Evolutionary conservation across 2,888 invertebrate genomes (phyloP), one percentile per base, ranked within the genome.

Genomic region (Hoplodrina ambigua): DNA sequence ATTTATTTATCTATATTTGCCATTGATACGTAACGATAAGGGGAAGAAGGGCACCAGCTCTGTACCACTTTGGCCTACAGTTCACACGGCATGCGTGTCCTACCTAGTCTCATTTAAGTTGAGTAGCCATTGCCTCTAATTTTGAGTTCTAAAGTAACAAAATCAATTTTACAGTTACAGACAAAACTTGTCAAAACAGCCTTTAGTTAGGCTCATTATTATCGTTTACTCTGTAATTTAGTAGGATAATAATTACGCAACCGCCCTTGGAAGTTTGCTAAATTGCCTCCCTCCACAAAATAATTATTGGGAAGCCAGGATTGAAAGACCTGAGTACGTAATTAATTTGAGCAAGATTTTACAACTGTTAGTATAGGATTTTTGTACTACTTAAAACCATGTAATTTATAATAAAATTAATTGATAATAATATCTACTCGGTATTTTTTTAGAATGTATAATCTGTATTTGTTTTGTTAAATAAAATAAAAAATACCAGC

Each of bases 201-300:
- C 63, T 72, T 25, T 69, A 75, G 50, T 77, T 66, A 72, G 49
- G 46, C 56, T 80, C 68, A 78, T 83, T 70, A 85, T 80, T 58
- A 75, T 57, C 62, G 59, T 72, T 74, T 76, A 69, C 75, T 76
- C 74, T 81, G 69, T 85, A 81, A 85, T 85, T 84, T 77, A 56
- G 72, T 60, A 52, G 68, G 60, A 69, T 77, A 70, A 83, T 84
- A 81, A 84, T 83, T 83, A 78, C 65, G 49, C 52, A 54, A 46
- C 46, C 58, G 33, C 55, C 67, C 58, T 57, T 72, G 17, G 61
- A 81, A 83, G 50, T 77, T 73, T 19, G 49, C 62, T 75, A 75
- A 85, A 77, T 83, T 75, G 55, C 61, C 68, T 70, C 44, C 49
- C 33, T 37, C 44, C 55, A 57, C 81, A 72, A 72, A 77, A 85